These are phyloP conservation scores for Lytechinus pictus DNA, from an alignment of 35 echinoderm and acorn worm genomes.

Conservation along the genomic window DNA sequence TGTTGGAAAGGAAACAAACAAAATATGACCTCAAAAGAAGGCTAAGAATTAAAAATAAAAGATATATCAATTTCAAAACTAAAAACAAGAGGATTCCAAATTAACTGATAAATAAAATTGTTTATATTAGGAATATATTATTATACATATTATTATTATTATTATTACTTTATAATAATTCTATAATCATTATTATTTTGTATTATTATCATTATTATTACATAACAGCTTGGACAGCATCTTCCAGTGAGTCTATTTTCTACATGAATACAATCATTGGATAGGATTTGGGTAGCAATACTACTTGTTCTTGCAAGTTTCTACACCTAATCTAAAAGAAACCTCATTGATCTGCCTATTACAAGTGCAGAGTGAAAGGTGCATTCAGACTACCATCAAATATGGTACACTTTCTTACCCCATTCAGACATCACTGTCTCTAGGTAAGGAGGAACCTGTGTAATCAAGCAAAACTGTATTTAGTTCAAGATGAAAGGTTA, in stretches of 20 bases:
- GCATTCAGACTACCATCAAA: background rate
- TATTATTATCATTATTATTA: too few relatives aligned
- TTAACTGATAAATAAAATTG: too few relatives aligned
- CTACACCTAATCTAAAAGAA: background rate
- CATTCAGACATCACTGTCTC: background rate
- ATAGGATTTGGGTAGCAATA: background rate
- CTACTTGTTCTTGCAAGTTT: background rate
- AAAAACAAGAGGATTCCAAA: too few relatives aligned
- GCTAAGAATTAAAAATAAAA: too few relatives aligned
- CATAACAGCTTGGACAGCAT: background rate
- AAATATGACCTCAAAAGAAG: too few relatives aligned
- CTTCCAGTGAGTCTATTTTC: background rate
- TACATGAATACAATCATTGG: background rate
- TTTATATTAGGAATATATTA: too few relatives aligned
- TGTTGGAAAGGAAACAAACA: too few relatives aligned
- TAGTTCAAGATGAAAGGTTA: background rate
- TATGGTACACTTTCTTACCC: background rate
- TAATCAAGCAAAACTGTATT: background rate
- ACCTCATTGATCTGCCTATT: background rate
- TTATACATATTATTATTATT: too few relatives aligned
- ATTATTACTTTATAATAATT: too few relatives aligned
- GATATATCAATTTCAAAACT: too few relatives aligned
- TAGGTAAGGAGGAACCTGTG: slow-evolving; percentile 9
- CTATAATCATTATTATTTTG: too few relatives aligned
- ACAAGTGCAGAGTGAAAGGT: background rate